Conservation (phyloP, 2,888 invertebrate genomes). For the Eumerus sabulonum region DNA sequence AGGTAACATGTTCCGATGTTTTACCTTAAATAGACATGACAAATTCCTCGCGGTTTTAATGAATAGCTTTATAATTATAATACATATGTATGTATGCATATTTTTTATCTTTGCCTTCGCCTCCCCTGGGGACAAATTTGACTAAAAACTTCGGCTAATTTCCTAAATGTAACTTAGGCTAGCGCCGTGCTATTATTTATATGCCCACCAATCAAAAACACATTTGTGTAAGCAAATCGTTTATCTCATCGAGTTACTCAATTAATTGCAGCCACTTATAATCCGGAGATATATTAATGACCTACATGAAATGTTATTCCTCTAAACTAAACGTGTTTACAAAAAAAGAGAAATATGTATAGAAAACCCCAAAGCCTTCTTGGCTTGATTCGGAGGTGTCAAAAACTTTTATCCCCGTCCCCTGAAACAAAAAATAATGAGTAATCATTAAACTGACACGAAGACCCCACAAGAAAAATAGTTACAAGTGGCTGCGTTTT, state of each 20-base stretch:
- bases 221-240: too few relatives aligned
- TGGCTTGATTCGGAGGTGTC: slow-evolving; percentile 42
- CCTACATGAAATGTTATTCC: slow-evolving; percentile 48
- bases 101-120: too few relatives aligned
- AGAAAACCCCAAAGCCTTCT: slow-evolving; percentile 9
- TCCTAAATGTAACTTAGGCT: too few relatives aligned
- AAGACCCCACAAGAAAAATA: slow-evolving; percentile 64
- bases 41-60: too few relatives aligned
- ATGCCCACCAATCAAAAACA: too few relatives aligned
- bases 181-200: too few relatives aligned
- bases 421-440: slow-evolving; percentile 28
- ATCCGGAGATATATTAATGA: slow-evolving; percentile 43
- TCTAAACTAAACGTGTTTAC: slow-evolving; percentile 43
- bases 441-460: slow-evolving; percentile 42
- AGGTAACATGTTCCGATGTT: too few relatives aligned
- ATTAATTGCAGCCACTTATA: slow-evolving; percentile 16
- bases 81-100: too few relatives aligned
- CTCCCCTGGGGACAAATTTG: too few relatives aligned
- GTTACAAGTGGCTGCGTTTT: slow-evolving; percentile 63
- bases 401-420: slow-evolving; percentile 43
- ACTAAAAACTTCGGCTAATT: too few relatives aligned
- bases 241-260: background rate
- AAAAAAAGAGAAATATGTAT: slow-evolving; percentile 1
- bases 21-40: too few relatives aligned
- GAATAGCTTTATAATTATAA: too few relatives aligned